Evolutionary conservation across 2,113 vertebrate genomes (phyloP), one percentile per base, ranked within the genome.

Genomic region (Heterotis niloticus): DNA sequence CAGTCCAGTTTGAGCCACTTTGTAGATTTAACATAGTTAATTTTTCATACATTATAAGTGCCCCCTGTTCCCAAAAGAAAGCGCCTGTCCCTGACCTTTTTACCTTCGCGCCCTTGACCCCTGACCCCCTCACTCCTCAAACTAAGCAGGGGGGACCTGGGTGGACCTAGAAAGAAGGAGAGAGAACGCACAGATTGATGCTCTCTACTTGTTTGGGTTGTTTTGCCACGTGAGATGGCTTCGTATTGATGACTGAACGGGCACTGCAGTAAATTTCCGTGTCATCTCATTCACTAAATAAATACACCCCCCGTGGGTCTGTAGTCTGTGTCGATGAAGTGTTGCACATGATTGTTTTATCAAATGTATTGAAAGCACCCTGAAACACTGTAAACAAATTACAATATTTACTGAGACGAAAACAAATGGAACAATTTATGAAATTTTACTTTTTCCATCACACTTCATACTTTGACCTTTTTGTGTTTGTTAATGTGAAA

Each of bases 21-120:
- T 94, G 93, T 86, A 95, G 91, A 84, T 95, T 95, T 85, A 95
- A 87, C 94, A 95, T 95, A 81, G 90, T 92, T 90, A 94, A 89
- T 88, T 93, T 95, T 84, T 95, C 92, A 87, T 93, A 94, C 92
- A 94, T 94, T 80, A 84, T 80, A 29, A 44, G 34, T 69, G 83
- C 87, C 78, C 79, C 84, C 85, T 75, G 89, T 64, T 29, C 70
- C 67, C 29, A 87, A 77, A 81, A 86, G 81, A 79, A 85, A 64
- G 70, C 71, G 80, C 83, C 78, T 70, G n/a, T 23, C 80, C 81
- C 83, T 81, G 64, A 80, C 78, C 87, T 64, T 67, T 82, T 85
- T 81, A 86, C 90, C 83, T 83, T 81, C 81, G 72, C 73, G 77
- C 84, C 82, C 79, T 78, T 75, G 73, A 70, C 18, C 78, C 64